phyloP scores from a whole-genome alignment of 2,888 invertebrate genomes.

The Thysanoteuthis rhombus region DNA sequence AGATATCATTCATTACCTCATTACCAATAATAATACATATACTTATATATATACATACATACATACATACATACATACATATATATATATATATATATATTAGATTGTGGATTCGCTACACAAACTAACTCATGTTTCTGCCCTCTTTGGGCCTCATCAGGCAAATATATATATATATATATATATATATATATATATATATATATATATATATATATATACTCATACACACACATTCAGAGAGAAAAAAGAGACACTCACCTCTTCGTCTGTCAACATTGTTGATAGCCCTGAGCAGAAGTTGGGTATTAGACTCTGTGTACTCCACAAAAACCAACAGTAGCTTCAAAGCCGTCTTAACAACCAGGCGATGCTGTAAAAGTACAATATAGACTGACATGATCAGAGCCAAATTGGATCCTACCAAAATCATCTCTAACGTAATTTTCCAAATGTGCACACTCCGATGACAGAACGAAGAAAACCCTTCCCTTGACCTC shows the following conservation, averaged over 20 bases:
- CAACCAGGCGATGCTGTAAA: slow-evolving; percentile 86
- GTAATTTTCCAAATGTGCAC: not conserved
- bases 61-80: no score
- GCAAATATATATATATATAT: no score
- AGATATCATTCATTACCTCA: no score
- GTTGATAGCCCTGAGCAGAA: slow-evolving; percentile 89
- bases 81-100: no score
- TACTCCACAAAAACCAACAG: slow-evolving; percentile 98
- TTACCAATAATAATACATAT: no score
- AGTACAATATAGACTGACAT: slow-evolving; percentile 29
- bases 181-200: no score
- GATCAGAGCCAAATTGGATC: not conserved
- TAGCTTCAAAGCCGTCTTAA: slow-evolving; percentile 96
- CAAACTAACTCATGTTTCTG: no score
- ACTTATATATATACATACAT: no score
- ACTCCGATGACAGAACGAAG: not conserved
- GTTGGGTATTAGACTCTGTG: slow-evolving; percentile 91
- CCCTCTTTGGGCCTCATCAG: no score
- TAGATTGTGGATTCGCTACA: no score
- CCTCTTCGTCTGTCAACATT: slow-evolving; percentile 72
- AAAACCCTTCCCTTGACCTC: not conserved
- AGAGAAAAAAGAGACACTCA: slow-evolving; percentile 37
- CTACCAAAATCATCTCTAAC: not conserved
- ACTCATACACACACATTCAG: no score
- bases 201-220: no score